Base-by-base conservation (phyloP, 2,888 invertebrate genomes). In the Macropis europaea region DNA sequence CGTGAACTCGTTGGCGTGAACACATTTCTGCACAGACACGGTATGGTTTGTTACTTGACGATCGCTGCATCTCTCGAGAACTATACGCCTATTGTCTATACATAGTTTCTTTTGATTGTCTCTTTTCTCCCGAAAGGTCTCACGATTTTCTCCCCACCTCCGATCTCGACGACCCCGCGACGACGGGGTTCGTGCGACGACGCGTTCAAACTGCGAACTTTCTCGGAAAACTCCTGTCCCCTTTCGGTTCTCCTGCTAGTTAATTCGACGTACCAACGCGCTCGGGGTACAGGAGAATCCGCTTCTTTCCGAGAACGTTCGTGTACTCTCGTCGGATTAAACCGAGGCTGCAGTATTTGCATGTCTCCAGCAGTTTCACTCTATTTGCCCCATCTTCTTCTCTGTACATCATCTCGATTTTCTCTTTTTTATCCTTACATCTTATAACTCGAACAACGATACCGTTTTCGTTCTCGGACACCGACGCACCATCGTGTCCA, bases 1-100 rank as follows among this genome's bases (percentile, higher is more conserved):
- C 77, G 81, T 83, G 82, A 82, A 78, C 70, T 84, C 83, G 84
- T 86, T 84, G 83, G 82, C 80, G 87, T 85, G 82, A 83, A 59
- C 61, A 77, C n/a, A n/a, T n/a, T n/a, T n/a, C 78, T 83, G 83
- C 86, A 84, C 85, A 83, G 73, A 82, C 77, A 82, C 78, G 53
- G 60, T 82, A 85, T 86, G 77, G 77, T 79, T 82, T 84, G 76
- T 81, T 73, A 76, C 45, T 77, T 73, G 40, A 75, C 48, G 48
- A 72, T 73, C 61, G 79, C 57, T 79, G 79, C 79, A 79, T 79
- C 50, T 62, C 61, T 69, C 61, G 45, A 73, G 38, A n/a, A 60
- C 40, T 48, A 34, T 73, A 40, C 40, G 54, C 62, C 50, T 67
- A 43, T 59, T 67, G 17, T 42, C 28, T 47, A 19, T 53, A 54